Base-by-base conservation (phyloP, 2,113 vertebrate species). In the Cavia aperea region DNA sequence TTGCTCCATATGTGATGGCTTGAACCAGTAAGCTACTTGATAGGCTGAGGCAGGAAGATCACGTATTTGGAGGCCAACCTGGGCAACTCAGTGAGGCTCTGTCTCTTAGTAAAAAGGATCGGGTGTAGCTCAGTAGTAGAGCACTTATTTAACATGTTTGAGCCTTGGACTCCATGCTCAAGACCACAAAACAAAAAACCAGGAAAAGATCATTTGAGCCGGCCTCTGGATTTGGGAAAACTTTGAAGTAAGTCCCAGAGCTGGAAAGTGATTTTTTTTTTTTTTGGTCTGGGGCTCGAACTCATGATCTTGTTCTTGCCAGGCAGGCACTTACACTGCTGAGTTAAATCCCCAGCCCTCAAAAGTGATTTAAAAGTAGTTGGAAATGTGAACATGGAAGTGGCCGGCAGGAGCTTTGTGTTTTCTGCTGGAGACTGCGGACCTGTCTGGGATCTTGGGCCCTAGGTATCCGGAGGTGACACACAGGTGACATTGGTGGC, bases 341-440 rank as follows among this genome's bases (percentile, higher is more conserved):
- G 51, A 54, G 51, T 12, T 54, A 54, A 54, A 54, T 54, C 51
- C 51, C 51, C 51, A 11, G 51, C 51, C 51, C 60, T 91, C n/a
- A 16, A n/a, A 29, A 72, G 73, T 29, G 29, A 4, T 36, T 9
- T 19, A 2, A 60, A 24, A 77, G 68, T n/a, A 54, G 68, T 58
- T 2, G 62, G 63, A 23, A 14, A 21, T 75, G 63, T 21, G 72
- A n/a, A 13, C 0, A 0, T 33, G 70, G 21, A 46, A 13, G 1
- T 6, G 10, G 21, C 49, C 16, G 73, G 4, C 36, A 12, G 46
- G 2, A 58, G 78, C 86, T 65, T 46, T 21, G 7, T 54, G 60
- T 51, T 78, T 51, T 33, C 68, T 21, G 65, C 21, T 19, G 46
- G 33, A 56, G 63, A 33, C 11, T 5, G 10, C 23, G 62, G 66